These are phyloP conservation scores for Abscondita cerata DNA, from an alignment of 2,888 invertebrate species.

Conservation along the genomic window DNA sequence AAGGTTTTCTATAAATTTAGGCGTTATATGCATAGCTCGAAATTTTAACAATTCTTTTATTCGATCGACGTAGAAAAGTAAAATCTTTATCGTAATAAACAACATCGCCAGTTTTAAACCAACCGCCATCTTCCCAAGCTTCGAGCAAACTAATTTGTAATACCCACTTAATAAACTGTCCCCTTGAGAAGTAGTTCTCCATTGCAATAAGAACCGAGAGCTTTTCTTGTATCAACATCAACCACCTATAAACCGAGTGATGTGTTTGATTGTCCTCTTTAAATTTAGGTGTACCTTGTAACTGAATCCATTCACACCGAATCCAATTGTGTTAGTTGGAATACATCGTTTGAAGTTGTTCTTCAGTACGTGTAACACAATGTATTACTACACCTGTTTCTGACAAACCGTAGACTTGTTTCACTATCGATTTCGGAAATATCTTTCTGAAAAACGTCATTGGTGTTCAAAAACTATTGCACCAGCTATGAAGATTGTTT, in stretches of 20 bases:
- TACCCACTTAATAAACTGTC: constrained; percentile 57
- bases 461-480: constrained; percentile 44
- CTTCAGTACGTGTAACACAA: not conserved
- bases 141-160: constrained; percentile 59
- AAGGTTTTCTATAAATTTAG: constrained; percentile 49
- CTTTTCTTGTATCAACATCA: constrained; percentile 57
- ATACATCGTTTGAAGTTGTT: not conserved
- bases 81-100: constrained; percentile 61
- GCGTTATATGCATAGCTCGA: constrained; percentile 60
- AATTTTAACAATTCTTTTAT: constrained; percentile 63
- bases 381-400: constrained; percentile 40
- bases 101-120: constrained; percentile 63
- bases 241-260: constrained; percentile 56
- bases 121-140: constrained; percentile 57
- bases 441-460: constrained; percentile 46
- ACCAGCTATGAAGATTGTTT: constrained; percentile 45
- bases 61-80: constrained; percentile 61
- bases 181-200: constrained; percentile 64
- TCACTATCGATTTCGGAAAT: constrained; percentile 50
- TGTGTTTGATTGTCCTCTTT: not conserved
- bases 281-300: constrained; percentile 45
- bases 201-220: constrained; percentile 57
- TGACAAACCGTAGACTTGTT: constrained; percentile 51
- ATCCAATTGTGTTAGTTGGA: constrained; percentile 1
- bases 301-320: constrained; percentile 43